Percentiles rank a stretch among this genome's conserved stretches.
Evolutionary conservation across 2,797 vertebrate species (phyloP).

Genomic region (Pristis pectinata): DNA sequence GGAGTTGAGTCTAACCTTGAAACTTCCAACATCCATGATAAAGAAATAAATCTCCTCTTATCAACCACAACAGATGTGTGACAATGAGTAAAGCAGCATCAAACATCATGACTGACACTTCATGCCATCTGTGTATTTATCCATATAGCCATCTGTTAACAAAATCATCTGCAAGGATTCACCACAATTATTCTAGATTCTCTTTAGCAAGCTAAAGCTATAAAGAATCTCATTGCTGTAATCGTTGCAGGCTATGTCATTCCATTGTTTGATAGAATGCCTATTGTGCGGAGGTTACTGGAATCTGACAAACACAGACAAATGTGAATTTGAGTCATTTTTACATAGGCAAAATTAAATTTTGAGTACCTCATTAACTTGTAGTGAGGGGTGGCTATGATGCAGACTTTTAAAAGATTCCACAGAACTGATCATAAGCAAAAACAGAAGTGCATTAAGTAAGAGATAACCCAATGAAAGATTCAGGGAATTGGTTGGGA

Average conservation of each 20-base stretch:
- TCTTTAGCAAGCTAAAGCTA: background rate
- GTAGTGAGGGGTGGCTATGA: background rate
- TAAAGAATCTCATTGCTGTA: background rate
- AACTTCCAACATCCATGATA: background rate
- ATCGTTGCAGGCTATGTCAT: background rate
- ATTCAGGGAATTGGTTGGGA: background rate
- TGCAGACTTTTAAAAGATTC: background rate
- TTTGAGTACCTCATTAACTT: background rate
- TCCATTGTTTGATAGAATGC: background rate
- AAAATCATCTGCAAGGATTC: background rate
- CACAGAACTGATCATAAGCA: background rate
- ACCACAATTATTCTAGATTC: background rate
- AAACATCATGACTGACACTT: background rate
- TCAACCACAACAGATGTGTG: conserved; percentile 28
- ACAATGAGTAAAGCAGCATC: background rate
- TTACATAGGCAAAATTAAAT: background rate
- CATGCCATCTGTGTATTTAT: background rate
- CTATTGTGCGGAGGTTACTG: background rate
- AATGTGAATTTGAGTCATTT: background rate
- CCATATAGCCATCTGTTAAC: conserved; percentile 9
- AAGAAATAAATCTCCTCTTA: conserved; percentile 11
- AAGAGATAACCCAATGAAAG: background rate
- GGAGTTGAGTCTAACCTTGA: background rate
- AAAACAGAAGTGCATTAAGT: background rate
- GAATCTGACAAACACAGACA: background rate